phyloP scores from a whole-genome alignment of 2,888 invertebrate species.

The Tricholauxania praeusta region DNA sequence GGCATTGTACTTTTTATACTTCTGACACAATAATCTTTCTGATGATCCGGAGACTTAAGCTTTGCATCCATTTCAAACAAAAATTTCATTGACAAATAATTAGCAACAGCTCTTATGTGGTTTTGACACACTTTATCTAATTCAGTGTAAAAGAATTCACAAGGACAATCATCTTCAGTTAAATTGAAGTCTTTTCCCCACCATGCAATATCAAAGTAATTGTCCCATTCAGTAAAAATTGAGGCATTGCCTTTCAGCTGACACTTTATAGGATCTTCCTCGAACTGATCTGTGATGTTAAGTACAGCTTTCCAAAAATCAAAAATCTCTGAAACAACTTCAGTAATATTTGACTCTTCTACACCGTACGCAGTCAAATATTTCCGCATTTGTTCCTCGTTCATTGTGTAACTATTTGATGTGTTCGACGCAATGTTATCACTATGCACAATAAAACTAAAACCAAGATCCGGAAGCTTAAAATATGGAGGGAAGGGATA shows the following conservation, averaged over 20 bases:
- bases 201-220: conserved; percentile 60
- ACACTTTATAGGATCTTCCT: conserved; percentile 48
- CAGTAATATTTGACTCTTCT: conserved; percentile 45
- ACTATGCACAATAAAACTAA: conserved; percentile 57
- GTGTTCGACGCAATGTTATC: conserved; percentile 58
- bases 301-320: conserved; percentile 56
- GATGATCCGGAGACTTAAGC: conserved; percentile 50
- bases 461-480: conserved; percentile 60
- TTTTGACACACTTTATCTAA: conserved; percentile 53
- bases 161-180: conserved; percentile 45
- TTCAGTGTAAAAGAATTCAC: conserved; percentile 54
- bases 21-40: conserved; percentile 54
- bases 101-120: conserved; percentile 58
- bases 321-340: conserved; percentile 54
- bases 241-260: background rate
- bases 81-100: conserved; percentile 62
- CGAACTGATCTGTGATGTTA: conserved; percentile 48
- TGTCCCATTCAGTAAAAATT: conserved; percentile 50
- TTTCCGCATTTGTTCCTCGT: conserved; percentile 56
- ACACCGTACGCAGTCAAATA: conserved; percentile 56
- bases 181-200: conserved; percentile 41
- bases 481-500: conserved; percentile 61
- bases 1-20: conserved; percentile 47
- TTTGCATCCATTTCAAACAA: conserved; percentile 58
- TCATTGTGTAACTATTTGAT: conserved; percentile 56